Evolutionary conservation across 2,888 invertebrate genomes (phyloP).

Genomic region (Drosophila subsilvestris): DNA sequence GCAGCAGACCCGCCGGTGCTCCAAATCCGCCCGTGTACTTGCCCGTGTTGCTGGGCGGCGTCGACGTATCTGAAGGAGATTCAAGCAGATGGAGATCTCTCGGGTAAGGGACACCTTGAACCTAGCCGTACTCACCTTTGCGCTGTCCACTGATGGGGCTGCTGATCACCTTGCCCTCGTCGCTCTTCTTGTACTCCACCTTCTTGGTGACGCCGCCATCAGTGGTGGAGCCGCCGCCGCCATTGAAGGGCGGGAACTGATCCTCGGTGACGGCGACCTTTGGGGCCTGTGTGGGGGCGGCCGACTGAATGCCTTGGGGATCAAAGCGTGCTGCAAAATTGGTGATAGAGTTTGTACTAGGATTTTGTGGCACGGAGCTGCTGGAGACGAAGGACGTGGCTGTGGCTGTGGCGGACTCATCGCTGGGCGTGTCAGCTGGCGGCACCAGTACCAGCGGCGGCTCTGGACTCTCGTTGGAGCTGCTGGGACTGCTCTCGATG

Average conservation of each 20-base stretch:
- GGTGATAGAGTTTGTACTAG: conserved; percentile 76
- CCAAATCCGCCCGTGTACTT: conserved; percentile 83
- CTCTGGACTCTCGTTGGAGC: conserved; percentile 52
- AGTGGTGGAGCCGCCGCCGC: conserved; percentile 2
- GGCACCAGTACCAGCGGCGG: conserved; percentile 71
- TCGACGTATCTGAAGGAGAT: conserved; percentile 22
- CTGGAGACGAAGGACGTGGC: conserved; percentile 6
- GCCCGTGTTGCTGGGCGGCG: conserved; percentile 45
- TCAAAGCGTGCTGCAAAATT: conserved; percentile 82
- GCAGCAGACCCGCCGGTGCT: conserved; percentile 57
- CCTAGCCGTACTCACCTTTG: conserved; percentile 61
- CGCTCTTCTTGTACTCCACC: conserved; percentile 81
- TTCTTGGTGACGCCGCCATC: conserved; percentile 51
- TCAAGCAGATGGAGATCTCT: background rate
- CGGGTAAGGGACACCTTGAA: too few relatives aligned
- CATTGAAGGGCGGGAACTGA: conserved; percentile 60
- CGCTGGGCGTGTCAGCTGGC: conserved; percentile 52
- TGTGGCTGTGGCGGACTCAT: conserved; percentile 10
- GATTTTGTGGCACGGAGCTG: conserved; percentile 34
- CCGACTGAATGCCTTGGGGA: conserved; percentile 31
- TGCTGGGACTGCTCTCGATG: conserved; percentile 27
- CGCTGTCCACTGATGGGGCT: conserved; percentile 64
- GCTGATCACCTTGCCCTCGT: conserved; percentile 82
- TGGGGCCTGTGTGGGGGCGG: conserved; percentile 25
- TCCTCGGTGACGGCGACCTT: conserved; percentile 41